Evolutionary conservation across 1,140 invertebrate genomes (phyloP), one percentile per base, ranked within the genome.

Genomic region (Brachionus paranguensis): DNA sequence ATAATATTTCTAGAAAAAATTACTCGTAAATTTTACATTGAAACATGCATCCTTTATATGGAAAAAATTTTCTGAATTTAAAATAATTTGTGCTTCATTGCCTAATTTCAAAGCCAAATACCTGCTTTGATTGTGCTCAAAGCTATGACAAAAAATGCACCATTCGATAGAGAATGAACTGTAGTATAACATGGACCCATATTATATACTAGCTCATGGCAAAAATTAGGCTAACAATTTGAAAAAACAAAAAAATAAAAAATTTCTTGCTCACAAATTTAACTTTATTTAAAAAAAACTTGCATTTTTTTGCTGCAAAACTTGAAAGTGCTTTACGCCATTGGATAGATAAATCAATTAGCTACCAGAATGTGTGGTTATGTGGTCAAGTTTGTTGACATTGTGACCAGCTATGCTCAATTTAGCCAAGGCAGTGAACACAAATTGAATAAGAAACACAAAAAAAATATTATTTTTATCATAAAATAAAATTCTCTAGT

Each of bases 1-100:
- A 72, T 72, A 72, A 72, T 72, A 76, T 76, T 76, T 76, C 45
- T 50, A 27, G 27, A 76, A 53, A 50, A 27, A 76, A 29, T 50
- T 29, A 76, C 43, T 76, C 72, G 27, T 53, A 76, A 76, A 76
- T 29, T 10, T 45, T 47, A 76, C 68, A 72, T 72, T 72, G 68
- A 76, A 76, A 76, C 45, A 76, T 76, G 72, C 72, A 76, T 76
- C 24, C 29, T 76, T 76, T 76, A 7, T 20, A 76, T 76, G 47
- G 2, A 12, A 76, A 76, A 29, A 5, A 27, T 53, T 29, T 29
- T 14, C 10, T 27, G 24, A 74, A 27, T 50, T 53, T 29, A 29
- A 8, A 24, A 76, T 33, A 76, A 76, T 20, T 43, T 76, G 72
- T 76, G 72, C 72, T 76, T 14, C 43, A 29, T 50, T 12, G 72